Evolutionary conservation across 2,888 invertebrate species (phyloP), one percentile per base, ranked within the genome.

Genomic region (Ornithoptera alexandrae): DNA sequence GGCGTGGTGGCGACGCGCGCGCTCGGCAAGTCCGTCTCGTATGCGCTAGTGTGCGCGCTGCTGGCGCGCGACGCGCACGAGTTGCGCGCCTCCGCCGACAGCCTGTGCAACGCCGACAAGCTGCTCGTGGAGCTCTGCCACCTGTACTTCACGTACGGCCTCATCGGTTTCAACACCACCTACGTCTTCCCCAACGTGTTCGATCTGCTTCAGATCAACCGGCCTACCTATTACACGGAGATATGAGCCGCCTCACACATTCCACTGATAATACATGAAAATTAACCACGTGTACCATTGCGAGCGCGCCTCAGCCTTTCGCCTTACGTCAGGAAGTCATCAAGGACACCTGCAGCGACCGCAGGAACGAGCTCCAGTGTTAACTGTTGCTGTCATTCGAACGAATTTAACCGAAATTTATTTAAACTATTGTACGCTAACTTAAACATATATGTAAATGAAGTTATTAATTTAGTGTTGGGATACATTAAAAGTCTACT

Each of bases 151-250:
- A 95, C 96, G 39, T 98, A 96, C 83, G 95, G 94, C 7, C 93
- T 95, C 81, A 95, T 98, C 61, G 97, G 98, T 0, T 94, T 97
- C 76, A 96, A 95, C 84, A 95, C 96, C 1, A 93, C 96, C 0
- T 97, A 95, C 84, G 85, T 96, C 62, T 93, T 97, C 74, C 98
- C 98, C 1, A 94, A 95, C 76, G 93, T 97, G 46, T 98, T 98
- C 86, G 92, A 94, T 63, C 86, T 95, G 77, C 85, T 98, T 62
- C 94, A 94, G 72, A 97, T 98, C 77, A 96, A 96, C 82, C 88
- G 98, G 79, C 95, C 95, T 0, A 96, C 96, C 1, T 97, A 97
- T 90, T 97, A 97, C 80, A 97, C 96, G 0, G 97, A 98, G 93
- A 95, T 97, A 76, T 97, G 93, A 93, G 10, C 17, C 53, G 18